Evolutionary conservation across 2,113 vertebrate species (phyloP).

Genomic region (Cyanoderma ruficeps): DNA sequence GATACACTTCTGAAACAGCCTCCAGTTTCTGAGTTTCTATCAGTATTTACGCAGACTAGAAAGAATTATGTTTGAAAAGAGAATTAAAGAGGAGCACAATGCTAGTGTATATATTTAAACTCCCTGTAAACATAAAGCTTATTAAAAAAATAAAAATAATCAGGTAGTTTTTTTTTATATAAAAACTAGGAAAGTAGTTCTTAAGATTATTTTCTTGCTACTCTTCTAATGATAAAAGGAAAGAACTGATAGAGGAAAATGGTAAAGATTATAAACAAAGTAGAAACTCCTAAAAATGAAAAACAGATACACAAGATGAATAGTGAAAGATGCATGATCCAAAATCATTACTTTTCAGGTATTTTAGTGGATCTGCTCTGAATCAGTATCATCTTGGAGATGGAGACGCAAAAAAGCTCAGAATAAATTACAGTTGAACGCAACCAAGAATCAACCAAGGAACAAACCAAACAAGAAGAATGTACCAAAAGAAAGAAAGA

Average conservation of each 20-base stretch:
- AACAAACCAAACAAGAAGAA: background rate
- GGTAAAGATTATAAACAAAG: background rate
- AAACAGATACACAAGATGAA: background rate
- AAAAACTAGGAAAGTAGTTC: background rate
- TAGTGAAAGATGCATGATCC: background rate
- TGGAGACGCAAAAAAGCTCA: background rate
- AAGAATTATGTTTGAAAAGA: background rate
- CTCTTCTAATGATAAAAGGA: background rate
- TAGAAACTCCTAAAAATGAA: background rate
- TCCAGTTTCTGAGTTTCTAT: background rate
- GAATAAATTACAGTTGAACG: background rate
- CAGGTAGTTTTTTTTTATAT: background rate
- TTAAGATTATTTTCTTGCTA: background rate
- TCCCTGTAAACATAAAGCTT: background rate
- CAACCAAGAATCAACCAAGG: background rate
- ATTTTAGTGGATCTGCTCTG: background rate
- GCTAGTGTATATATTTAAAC: background rate
- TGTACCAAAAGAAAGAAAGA: no score
- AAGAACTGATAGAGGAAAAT: slow-evolving; percentile 1
- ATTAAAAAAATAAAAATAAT: background rate
- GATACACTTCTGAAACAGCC: background rate
- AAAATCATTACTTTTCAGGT: background rate
- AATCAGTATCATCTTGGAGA: background rate
- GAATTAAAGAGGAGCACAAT: background rate
- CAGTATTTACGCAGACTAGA: background rate